These are phyloP conservation scores for Opisthocomus hoazin DNA, from an alignment of 2,113 vertebrate genomes.

Conservation along the genomic window DNA sequence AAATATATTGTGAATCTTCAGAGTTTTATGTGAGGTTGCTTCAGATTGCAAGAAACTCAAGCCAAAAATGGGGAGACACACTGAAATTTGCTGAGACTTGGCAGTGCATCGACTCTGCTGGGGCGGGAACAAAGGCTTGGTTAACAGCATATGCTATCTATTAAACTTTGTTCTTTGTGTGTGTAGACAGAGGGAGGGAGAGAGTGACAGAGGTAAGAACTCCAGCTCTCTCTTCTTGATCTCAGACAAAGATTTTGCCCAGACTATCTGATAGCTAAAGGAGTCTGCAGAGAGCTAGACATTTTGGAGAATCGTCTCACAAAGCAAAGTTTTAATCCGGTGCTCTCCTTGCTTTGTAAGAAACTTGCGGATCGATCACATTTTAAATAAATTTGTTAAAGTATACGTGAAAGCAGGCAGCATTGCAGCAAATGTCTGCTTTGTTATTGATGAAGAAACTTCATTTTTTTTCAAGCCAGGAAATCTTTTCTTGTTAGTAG, in stretches of 20 bases:
- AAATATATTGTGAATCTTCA: conserved; percentile 20
- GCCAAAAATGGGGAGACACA: conserved; percentile 11
- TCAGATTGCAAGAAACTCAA: background rate
- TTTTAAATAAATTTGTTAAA: background rate
- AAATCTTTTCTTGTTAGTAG: background rate
- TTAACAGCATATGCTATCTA: conserved; percentile 47
- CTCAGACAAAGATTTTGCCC: background rate
- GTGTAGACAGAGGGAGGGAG: background rate
- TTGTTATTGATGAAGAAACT: background rate
- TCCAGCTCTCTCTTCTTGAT: background rate
- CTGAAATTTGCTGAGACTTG: conserved; percentile 29
- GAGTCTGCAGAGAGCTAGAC: background rate
- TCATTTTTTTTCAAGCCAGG: background rate
- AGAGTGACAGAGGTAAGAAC: conserved; percentile 6
- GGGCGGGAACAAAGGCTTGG: conserved; percentile 23
- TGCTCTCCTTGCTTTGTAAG: background rate
- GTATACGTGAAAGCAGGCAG: background rate
- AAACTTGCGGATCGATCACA: background rate
- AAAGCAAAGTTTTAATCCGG: background rate
- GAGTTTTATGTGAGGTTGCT: background rate
- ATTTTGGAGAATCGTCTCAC: background rate
- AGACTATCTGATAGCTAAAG: background rate
- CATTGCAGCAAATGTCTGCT: background rate
- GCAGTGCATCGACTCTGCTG: background rate
- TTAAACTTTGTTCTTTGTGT: conserved; percentile 52